Base-by-base conservation (phyloP, 2,797 vertebrate genomes). In the Sparidentex hasta region DNA sequence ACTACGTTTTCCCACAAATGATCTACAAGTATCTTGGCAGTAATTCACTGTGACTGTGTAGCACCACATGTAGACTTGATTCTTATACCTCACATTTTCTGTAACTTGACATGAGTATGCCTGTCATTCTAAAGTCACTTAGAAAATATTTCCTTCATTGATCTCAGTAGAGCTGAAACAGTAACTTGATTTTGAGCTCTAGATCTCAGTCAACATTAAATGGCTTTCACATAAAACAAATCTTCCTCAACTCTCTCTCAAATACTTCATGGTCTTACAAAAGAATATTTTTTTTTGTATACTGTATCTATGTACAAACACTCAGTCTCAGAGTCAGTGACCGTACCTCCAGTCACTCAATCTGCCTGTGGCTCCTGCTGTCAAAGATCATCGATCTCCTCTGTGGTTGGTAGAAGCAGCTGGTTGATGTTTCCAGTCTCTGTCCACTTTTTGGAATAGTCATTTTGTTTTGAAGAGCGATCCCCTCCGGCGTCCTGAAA, bases 321-420 rank as follows among this genome's bases (percentile, higher is more conserved):
- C 7, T 8, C 25, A 61, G 47, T 65, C 52, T 38, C 17, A 57
- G 11, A 12, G 27, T 51, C 27, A 17, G n/a, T 33, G 73, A 74
- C 52, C 25, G 27, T 11, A 12, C 48, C 25, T 74, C 50, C 17
- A 51, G 69, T 96, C 89, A 99, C 91, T 99, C 98, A 0, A 98
- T 98, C 90, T 98, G 98, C 71, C 98, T 96, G 85, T 96, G 97
- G 74, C 95, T 97, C 92, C 97, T 96, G 95, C 96, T 98, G 87
- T 99, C 98, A 84, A 99, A 96, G 88, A 99, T 97, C 95, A 99
- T 98, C 0, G 98, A 99, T 76, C 97, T 96, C 86, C 98, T 95
- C 94, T 99, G 98, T 1, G 98, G 98, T 91, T 99, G 98, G 85
- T 99, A 99, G 93, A 99, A 99, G 94, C 98, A 99, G 94, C 98